Percentiles rank a stretch among this genome's conserved stretches.
Conservation (phyloP, 2,797 vertebrate species). For the Muscicapa striata region DNA sequence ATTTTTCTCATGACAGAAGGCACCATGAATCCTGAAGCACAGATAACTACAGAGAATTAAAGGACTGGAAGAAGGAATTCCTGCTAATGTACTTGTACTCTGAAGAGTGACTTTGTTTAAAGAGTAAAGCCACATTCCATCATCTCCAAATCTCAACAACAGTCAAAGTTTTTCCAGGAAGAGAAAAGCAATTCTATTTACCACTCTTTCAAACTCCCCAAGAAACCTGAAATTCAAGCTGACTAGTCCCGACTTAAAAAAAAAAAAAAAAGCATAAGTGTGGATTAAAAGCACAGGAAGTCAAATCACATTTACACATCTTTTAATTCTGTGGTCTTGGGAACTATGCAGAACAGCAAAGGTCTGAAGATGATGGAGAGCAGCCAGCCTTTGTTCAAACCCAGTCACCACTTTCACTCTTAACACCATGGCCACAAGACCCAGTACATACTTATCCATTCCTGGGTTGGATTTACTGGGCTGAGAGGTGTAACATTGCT, state of each 20-base stretch:
- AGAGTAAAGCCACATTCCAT: constrained; percentile 19
- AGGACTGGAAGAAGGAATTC: constrained; percentile 12
- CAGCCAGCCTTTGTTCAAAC: background rate
- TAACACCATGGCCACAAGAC: background rate
- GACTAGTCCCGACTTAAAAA: background rate
- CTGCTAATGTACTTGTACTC: background rate
- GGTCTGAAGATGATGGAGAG: background rate
- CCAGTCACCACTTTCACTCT: background rate
- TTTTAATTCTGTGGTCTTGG: background rate
- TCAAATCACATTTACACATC: background rate
- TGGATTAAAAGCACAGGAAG: background rate
- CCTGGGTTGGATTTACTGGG: background rate
- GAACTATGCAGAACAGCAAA: background rate
- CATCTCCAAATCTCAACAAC: background rate
- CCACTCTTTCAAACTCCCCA: background rate
- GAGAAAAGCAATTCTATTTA: background rate
- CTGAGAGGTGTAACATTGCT: background rate
- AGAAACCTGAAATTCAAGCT: background rate
- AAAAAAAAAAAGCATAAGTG: background rate
- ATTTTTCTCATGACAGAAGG: constrained; percentile 5
- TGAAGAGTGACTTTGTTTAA: constrained; percentile 11
- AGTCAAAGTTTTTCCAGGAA: background rate
- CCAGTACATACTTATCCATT: background rate
- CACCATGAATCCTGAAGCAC: constrained; percentile 25
- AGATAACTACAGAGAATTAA: constrained; percentile 19